These are phyloP conservation scores for Alcedo quadribrachys DNA, from an alignment of 2,797 vertebrate genomes.

Conservation along the genomic window DNA sequence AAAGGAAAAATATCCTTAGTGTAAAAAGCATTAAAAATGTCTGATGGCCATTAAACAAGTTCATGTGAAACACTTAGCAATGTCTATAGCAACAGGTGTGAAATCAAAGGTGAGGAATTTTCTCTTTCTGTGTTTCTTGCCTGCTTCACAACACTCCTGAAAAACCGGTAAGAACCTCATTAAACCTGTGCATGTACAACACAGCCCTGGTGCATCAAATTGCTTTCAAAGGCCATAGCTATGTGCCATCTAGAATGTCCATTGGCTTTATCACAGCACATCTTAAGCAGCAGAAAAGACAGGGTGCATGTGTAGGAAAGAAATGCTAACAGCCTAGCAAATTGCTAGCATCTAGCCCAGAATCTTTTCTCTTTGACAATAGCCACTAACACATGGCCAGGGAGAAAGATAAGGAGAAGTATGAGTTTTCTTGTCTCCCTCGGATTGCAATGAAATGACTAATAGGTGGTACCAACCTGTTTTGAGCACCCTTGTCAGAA, in stretches of 20 bases:
- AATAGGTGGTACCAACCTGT: background rate
- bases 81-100: slow-evolving; percentile 14
- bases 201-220: background rate
- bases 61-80: fast-evolving
- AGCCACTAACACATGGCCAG: background rate
- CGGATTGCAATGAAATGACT: background rate
- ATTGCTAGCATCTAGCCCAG: background rate
- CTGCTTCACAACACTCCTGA: background rate
- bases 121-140: background rate
- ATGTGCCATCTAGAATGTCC: background rate
- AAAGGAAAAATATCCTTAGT: background rate
- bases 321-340: background rate
- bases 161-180: background rate
- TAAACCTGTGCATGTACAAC: slow-evolving; percentile 10
- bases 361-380: background rate
- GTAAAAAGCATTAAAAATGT: background rate
- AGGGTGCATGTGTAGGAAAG: background rate
- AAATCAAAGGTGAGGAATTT: slow-evolving; percentile 38
- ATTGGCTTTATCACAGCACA: background rate
- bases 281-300: background rate
- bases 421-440: background rate
- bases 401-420: background rate
- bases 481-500: background rate
- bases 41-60: background rate
- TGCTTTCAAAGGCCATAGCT: background rate